phyloP scores from a whole-genome alignment of 2,888 invertebrate species.

The Folsomia manolachei region DNA sequence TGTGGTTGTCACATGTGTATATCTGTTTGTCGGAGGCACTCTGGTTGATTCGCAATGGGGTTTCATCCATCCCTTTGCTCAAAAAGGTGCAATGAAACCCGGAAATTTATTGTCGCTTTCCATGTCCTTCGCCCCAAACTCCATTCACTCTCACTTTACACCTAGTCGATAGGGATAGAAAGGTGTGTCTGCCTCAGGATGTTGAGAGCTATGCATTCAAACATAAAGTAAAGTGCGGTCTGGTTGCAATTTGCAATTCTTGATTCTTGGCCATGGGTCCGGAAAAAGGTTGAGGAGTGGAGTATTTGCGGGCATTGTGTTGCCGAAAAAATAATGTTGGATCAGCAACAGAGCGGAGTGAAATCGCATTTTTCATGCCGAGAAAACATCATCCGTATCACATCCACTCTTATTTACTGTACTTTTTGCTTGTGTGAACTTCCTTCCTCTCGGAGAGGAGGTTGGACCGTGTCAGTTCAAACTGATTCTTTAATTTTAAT shows the following conservation, averaged over 20 bases:
- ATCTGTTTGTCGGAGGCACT: not conserved
- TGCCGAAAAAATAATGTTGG: conserved; percentile 10
- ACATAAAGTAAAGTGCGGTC: not conserved
- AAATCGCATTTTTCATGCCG: conserved; percentile 5
- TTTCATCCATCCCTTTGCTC: not conserved
- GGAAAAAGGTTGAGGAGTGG: not conserved
- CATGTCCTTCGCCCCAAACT: not conserved
- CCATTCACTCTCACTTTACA: not conserved
- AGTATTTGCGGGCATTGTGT: not conserved
- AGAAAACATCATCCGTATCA: not conserved
- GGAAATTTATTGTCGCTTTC: conserved; percentile 9
- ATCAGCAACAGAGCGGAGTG: conserved; percentile 11
- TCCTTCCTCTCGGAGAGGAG: not conserved
- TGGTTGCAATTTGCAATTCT: conserved; percentile 16
- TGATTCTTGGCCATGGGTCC: not conserved
- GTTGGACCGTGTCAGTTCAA: not conserved
- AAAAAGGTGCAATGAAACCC: conserved; percentile 16
- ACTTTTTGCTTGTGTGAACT: not conserved
- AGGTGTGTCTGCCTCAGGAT: not conserved
- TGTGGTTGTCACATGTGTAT: not conserved
- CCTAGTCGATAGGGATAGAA: not conserved
- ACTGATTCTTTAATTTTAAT: not conserved
- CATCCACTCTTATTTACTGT: too few relatives aligned
- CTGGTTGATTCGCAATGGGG: not conserved
- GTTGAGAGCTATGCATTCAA: too few relatives aligned